Evolutionary conservation across 1,140 invertebrate species (phyloP).

Genomic region (Steinernema khuongi): DNA sequence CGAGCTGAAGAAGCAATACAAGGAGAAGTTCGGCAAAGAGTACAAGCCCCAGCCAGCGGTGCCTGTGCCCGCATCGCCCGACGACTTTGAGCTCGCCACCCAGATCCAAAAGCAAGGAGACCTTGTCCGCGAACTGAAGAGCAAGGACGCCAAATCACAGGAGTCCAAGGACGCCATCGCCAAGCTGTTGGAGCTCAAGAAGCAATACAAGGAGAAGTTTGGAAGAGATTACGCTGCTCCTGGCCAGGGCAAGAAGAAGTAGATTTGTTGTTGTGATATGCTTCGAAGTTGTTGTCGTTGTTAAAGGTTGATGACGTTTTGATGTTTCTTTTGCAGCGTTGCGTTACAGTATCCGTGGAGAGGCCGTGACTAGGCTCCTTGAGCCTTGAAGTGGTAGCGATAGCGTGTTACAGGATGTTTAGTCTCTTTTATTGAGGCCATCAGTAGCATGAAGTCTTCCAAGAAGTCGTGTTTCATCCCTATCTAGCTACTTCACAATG

Average conservation of each 20-base stretch:
- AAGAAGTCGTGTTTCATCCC: too few relatives aligned
- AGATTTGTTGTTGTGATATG: too few relatives aligned
- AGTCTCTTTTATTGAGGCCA: too few relatives aligned
- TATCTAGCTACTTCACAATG: too few relatives aligned
- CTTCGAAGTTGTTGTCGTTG: too few relatives aligned
- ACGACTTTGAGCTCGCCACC: not conserved
- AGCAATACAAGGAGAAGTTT: slow-evolving; percentile 37
- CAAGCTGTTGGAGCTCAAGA: slow-evolving; percentile 41
- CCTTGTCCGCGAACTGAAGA: slow-evolving; percentile 31
- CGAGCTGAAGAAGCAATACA: slow-evolving; percentile 44
- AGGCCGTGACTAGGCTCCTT: too few relatives aligned
- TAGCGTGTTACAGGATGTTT: too few relatives aligned
- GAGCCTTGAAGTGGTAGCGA: too few relatives aligned
- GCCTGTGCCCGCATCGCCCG: not conserved
- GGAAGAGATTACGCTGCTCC: slow-evolving; percentile 23
- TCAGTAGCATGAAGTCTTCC: too few relatives aligned
- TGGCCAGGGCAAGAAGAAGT: too few relatives aligned
- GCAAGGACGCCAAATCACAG: slow-evolving; percentile 34
- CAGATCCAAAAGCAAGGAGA: slow-evolving; percentile 29
- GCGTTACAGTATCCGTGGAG: too few relatives aligned
- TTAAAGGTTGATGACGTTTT: not conserved
- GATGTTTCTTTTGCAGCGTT: too few relatives aligned
- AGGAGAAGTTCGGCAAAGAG: slow-evolving; percentile 35
- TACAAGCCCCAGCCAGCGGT: slow-evolving; percentile 33
- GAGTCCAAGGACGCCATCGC: slow-evolving; percentile 37